These are phyloP conservation scores for Coelinius sp. DNA, from an alignment of 2,888 invertebrate species.

Conservation along the genomic window DNA sequence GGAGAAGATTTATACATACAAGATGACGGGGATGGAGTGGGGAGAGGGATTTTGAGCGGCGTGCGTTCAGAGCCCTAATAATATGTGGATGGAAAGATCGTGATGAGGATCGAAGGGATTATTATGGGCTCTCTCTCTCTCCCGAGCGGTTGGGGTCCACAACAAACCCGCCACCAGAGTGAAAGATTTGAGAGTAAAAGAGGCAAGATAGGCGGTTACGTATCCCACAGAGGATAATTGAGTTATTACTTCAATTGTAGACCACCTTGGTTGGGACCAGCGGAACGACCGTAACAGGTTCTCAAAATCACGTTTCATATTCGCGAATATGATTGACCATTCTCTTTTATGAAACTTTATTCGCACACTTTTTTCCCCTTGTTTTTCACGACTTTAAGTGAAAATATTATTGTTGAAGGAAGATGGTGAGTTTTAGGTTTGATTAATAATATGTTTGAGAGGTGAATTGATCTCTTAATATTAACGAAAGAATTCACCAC, in stretches of 20 bases:
- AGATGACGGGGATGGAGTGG: not conserved
- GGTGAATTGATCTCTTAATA: too few relatives aligned
- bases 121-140: constrained; percentile 62
- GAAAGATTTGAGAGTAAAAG: constrained; percentile 70
- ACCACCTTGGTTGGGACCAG: constrained; percentile 69
- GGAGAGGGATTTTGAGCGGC: constrained; percentile 36
- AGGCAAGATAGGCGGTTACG: constrained; percentile 69
- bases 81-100: constrained; percentile 65
- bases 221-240: constrained; percentile 70
- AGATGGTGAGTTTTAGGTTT: too few relatives aligned
- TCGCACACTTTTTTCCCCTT: not conserved
- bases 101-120: constrained; percentile 67
- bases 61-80: constrained; percentile 57
- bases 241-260: constrained; percentile 72
- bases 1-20: not conserved
- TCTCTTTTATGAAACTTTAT: constrained; percentile 14
- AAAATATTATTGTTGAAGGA: too few relatives aligned
- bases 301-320: constrained; percentile 64
- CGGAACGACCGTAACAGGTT: constrained; percentile 68
- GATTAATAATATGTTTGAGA: too few relatives aligned
- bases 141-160: constrained; percentile 34
- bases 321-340: constrained; percentile 39
- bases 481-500: not conserved
- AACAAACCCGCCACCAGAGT: constrained; percentile 52
- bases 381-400: too few relatives aligned